Evolutionary conservation across 37 sponge, comb jelly and placozoan genomes (phyloP).

Genomic region (Ephydatia muelleri): DNA sequence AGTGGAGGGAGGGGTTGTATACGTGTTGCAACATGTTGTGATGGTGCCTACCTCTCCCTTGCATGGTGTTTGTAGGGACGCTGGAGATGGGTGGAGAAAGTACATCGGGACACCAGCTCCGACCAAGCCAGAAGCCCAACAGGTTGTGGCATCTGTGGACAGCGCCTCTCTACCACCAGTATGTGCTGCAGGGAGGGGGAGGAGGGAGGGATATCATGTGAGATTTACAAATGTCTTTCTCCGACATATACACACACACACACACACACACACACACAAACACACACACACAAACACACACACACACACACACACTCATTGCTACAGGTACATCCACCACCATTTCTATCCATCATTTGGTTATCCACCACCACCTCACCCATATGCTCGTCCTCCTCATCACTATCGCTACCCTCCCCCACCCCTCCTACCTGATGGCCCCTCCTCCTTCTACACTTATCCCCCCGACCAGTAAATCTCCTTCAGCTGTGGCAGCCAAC

Average conservation of each 20-base stretch:
- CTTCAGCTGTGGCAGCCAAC: not conserved
- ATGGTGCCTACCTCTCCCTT: not conserved
- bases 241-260: constrained; percentile 17
- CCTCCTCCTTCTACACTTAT: not conserved
- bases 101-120: constrained; percentile 18
- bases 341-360: not conserved
- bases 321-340: not conserved
- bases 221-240: too few relatives aligned
- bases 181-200: too few relatives aligned
- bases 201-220: too few relatives aligned
- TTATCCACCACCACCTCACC: too few relatives aligned
- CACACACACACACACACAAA: too few relatives aligned
- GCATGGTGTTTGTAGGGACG: not conserved
- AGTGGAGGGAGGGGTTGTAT: not conserved
- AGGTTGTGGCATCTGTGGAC: constrained; percentile 40
- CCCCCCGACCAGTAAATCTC: not conserved
- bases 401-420: not conserved
- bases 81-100: constrained; percentile 25
- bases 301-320: too few relatives aligned
- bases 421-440: not conserved
- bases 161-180: not conserved
- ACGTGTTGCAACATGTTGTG: not conserved
- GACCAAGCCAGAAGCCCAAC: constrained; percentile 8
- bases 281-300: too few relatives aligned
- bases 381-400: too few relatives aligned